Evolutionary conservation across 2,888 invertebrate species (phyloP), one percentile per base, ranked within the genome.

Genomic region (Zele albiditarsus): DNA sequence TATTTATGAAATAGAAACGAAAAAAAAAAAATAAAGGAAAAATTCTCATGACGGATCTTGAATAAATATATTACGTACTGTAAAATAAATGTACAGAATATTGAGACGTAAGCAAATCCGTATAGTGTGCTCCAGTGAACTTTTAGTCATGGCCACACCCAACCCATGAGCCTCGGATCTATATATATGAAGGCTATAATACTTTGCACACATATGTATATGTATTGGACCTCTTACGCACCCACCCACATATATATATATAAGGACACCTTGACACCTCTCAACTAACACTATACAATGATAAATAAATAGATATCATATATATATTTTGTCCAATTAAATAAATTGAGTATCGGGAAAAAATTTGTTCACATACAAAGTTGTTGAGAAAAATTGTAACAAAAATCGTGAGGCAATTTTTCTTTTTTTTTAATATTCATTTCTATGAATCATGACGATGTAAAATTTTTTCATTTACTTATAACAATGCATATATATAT

Each of bases 101-200:
- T 53, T 53, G n/a, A 53, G 53, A 53, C 53, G 53, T 20, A 53
- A 53, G 20, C 2, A 53, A 53, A 8, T 53, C 53, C n/a, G 20
- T 53, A 20, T 53, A 53, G 84, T 84, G 86, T 87, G 88, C 88
- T 88, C 87, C 82, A 87, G 86, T 88, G 88, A 89, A 88, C 89
- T 89, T 89, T 88, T 87, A 88, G 88, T 87, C 88, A 89, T 86
- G 87, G 87, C 89, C 89, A 88, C 89, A 89, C 89, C 89, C 89
- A 77, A 74, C 53, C 23, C 53, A 74, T 68, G 71, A 87, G 85
- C 82, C 85, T 84, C 85, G 83, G 53, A 53, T 53, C 53, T 53
- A 83, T 83, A 80, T 53, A 83, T 83, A 80, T 85, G 82, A 76
- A 74, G 70, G 65, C 86, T 20, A 20, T 20, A 53, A 53, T 53